phyloP scores from a whole-genome alignment of 2,888 invertebrate species.

The Scaptomyza parva region DNA sequence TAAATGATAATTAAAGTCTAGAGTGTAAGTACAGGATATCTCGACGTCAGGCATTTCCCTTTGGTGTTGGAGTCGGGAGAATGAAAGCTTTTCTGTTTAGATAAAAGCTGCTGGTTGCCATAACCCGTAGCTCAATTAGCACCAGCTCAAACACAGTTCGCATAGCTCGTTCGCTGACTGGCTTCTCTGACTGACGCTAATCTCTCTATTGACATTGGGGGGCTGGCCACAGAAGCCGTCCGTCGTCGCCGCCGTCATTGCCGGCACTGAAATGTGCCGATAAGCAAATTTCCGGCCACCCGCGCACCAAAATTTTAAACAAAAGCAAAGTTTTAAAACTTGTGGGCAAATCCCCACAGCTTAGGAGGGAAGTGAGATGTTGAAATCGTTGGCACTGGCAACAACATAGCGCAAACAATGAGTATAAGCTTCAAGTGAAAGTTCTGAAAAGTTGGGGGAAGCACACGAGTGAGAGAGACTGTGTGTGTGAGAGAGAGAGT shows the following conservation, averaged over 20 bases:
- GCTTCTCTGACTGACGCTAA: slow-evolving; percentile 63
- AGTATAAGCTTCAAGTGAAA: slow-evolving; percentile 64
- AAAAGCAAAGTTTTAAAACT: slow-evolving; percentile 72
- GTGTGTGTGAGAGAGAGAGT: not conserved
- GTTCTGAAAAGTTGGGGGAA: slow-evolving; percentile 16
- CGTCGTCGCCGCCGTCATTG: not conserved
- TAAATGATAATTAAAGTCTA: too few relatives aligned
- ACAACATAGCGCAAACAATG: slow-evolving; percentile 71
- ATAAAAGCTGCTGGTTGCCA: slow-evolving; percentile 70
- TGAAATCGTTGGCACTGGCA: slow-evolving; percentile 63
- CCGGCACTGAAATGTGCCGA: slow-evolving; percentile 67
- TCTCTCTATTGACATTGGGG: slow-evolving; percentile 75
- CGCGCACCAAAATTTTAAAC: slow-evolving; percentile 73
- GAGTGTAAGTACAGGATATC: not conserved
- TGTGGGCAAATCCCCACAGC: slow-evolving; percentile 48
- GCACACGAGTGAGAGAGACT: not conserved
- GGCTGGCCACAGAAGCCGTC: slow-evolving; percentile 33
- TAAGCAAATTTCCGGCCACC: slow-evolving; percentile 78
- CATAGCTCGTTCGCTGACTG: slow-evolving; percentile 41
- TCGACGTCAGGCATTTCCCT: not conserved
- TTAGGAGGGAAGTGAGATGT: not conserved
- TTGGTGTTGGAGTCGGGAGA: slow-evolving; percentile 15
- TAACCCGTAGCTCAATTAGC: slow-evolving; percentile 75
- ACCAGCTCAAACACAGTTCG: slow-evolving; percentile 46
- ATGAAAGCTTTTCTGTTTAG: slow-evolving; percentile 63